A percentile compares a stretch with the other conserved stretches of the same genome.
Conservation (phyloP, 2,888 invertebrate genomes). For the Balanococcus diminutus region DNA sequence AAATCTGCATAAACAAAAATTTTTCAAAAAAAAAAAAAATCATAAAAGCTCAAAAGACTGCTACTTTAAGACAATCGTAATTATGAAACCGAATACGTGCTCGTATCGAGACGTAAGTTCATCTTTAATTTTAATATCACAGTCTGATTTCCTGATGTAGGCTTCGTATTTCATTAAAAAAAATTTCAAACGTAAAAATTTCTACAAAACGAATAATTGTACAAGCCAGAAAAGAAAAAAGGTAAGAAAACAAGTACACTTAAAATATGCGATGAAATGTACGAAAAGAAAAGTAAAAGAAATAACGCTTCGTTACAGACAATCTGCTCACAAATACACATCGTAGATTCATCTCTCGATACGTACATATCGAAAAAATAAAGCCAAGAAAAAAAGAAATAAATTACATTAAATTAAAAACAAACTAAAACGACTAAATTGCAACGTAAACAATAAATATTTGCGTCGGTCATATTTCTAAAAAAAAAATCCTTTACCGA, state of each 20-base stretch:
- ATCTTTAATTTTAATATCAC: conserved; percentile 36
- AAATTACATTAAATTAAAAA: not conserved
- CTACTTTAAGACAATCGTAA: not conserved
- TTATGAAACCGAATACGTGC: not conserved
- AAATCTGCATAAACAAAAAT: too few species aligned
- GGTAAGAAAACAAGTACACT: not conserved
- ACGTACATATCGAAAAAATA: not conserved
- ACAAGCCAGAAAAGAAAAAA: conserved; percentile 13
- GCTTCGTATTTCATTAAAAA: conserved; percentile 17
- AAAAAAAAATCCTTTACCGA: not conserved
- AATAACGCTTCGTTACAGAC: not conserved
- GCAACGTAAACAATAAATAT: not conserved
- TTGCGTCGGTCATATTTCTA: not conserved
- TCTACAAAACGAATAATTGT: not conserved
- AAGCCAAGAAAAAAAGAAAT: not conserved
- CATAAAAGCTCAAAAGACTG: conserved; percentile 9
- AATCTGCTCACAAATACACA: conserved; percentile 5
- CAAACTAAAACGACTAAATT: not conserved
- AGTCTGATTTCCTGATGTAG: conserved; percentile 41
- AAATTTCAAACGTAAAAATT: not conserved
- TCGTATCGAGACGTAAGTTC: not conserved
- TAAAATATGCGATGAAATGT: not conserved
- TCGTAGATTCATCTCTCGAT: not conserved
- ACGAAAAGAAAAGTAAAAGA: not conserved
- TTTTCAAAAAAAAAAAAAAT: too few species aligned